Evolutionary conservation across 2,113 vertebrate genomes (phyloP), one percentile per base, ranked within the genome.

Genomic region (Phylloscopus trochilus): DNA sequence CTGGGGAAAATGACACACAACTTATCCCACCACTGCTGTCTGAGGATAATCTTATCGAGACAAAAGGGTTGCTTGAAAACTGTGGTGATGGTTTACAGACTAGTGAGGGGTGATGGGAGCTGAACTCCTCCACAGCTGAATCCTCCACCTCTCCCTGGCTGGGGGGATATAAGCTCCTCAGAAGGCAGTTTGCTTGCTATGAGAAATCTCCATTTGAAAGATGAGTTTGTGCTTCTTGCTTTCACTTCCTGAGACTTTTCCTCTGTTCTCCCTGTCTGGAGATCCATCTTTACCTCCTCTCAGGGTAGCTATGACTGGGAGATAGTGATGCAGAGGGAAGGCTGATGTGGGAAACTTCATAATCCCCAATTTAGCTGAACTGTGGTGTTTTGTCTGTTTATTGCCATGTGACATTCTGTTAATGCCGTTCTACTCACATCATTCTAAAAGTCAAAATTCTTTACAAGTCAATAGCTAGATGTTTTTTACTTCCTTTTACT

Each of bases 391-490:
- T 60, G 7, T 35, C 41, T 87, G 13, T 64, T 69, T 82, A 56
- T 76, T 87, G 41, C 31, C 0, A 0, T 27, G 37, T 82, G 56
- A 87, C 35, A 33, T 87, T 72, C 60, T 87, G 17, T 31, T 79
- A 66, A 63, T 15, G 49, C 31, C 18, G n/a, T 85, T 93, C 58
- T 53, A 30, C 35, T 64, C 62, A 46, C 12, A 1, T 64, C 63
- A 66, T 46, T 87, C 79, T 53, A 85, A 84, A 95, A 74, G 67
- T 91, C 53, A 92, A 85, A 87, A 46, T 62, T 89, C 16, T 84
- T 73, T 69, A 82, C 30, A 91, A 90, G 51, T 90, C 75, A 72
- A 44, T 63, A 75, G 28, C 19, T 81, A 41, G 28, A 35, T 46
- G 13, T 4, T 83, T 83, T 62, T 15, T 22, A 39, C 44, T 76